Evolutionary conservation across 2,113 vertebrate genomes (phyloP).

Genomic region (Zeus faber): DNA sequence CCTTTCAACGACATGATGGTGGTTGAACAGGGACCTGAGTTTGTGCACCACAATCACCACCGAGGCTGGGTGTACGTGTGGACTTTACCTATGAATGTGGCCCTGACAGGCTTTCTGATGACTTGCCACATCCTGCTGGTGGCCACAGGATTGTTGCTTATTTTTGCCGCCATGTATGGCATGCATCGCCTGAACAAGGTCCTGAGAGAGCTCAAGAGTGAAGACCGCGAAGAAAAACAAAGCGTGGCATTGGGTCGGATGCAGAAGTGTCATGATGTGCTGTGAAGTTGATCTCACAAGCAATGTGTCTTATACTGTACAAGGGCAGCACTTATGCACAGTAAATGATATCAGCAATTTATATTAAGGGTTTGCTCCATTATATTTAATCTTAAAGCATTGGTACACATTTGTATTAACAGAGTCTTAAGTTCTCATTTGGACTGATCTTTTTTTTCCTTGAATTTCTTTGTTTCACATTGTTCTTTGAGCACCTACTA

Average conservation of each 20-base stretch:
- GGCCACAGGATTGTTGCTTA: constrained; percentile 47
- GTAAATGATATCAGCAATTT: no score
- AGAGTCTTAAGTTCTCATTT: no score
- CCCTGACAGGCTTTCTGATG: constrained; percentile 60
- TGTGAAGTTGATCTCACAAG: neutral
- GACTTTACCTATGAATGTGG: constrained; percentile 75
- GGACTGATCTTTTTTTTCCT: no score
- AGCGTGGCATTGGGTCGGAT: constrained; percentile 21
- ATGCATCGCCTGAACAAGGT: constrained; percentile 51
- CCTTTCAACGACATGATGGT: constrained; percentile 51
- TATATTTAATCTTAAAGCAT: no score
- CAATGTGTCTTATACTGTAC: no score
- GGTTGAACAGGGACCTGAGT: constrained; percentile 54
- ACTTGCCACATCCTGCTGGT: constrained; percentile 60
- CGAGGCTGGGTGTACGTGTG: constrained; percentile 82
- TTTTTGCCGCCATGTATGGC: constrained; percentile 44
- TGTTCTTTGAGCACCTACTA: no score
- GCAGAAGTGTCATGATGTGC: constrained; percentile 11
- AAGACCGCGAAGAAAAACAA: neutral
- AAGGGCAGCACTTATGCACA: no score
- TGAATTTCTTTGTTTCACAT: no score
- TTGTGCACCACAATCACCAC: constrained; percentile 74
- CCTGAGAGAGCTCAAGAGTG: constrained; percentile 22
- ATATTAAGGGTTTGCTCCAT: no score
- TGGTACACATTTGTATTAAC: no score